Evolutionary conservation across 1,140 invertebrate species (phyloP), one percentile per base, ranked within the genome.

Genomic region (Pseudoatta argentina): DNA sequence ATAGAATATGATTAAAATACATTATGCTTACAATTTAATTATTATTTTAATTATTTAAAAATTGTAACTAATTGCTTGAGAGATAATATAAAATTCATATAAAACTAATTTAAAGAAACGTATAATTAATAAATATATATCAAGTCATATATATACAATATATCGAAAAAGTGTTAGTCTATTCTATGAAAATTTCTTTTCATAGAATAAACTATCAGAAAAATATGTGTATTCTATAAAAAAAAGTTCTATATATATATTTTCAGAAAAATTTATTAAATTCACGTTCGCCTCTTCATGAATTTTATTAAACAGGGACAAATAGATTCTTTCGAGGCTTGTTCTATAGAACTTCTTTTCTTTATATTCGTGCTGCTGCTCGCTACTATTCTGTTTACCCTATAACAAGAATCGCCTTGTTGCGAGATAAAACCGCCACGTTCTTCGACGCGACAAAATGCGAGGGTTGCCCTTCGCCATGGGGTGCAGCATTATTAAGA

Each of bases 401-500:
- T 78, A 59, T 27, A 64, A 64, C 48, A 71, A 81, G 77, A 71
- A 24, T 81, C 53, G 53, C n/a, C 34, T 57, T n/a, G 48, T 48
- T 57, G 51, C 53, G 64, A 81, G 53, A 71, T 81, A 71, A 81
- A 81, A 81, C 66, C 66, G 16, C 66, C 64, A 27, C 64, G 51
- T 81, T 69, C 51, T 59, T 57, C 24, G 30, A 18, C 21, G n/a
- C 64, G 39, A 71, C 66, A 59, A 81, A 81, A 81, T 51, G 48
- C 21, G 64, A 81, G 66, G 78, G 66, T 71, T 61, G 66, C 51
- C 78, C 30, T 44, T 44, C 34, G 21, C n/a, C 21, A 71, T 81
- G 51, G 51, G 66, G 66, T 39, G 78, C 64, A 64, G 69, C 48
- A 51, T 81, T 81, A 81, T 71, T 71, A 81, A 71, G 51, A 48